Evolutionary conservation across 2,888 invertebrate genomes (phyloP).

Genomic region (Pollenia angustigena): DNA sequence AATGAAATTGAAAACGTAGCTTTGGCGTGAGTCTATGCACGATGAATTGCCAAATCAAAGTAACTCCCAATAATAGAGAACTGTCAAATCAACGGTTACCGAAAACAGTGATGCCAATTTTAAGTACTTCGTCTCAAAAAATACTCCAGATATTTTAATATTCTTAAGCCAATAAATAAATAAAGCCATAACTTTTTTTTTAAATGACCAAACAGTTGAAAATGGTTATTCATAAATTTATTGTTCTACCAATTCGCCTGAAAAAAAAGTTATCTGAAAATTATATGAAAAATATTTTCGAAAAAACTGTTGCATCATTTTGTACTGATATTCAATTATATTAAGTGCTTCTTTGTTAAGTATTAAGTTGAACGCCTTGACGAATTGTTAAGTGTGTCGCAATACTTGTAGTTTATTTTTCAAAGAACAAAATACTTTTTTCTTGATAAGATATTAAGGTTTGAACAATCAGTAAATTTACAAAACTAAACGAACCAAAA

Average conservation of each 20-base stretch:
- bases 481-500: background rate
- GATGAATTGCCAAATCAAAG: no score
- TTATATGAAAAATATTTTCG: background rate
- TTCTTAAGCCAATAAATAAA: no score
- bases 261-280: slow-evolving; percentile 1
- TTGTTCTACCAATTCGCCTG: background rate
- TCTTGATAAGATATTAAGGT: slow-evolving; percentile 22
- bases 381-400: background rate
- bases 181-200: no score
- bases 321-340: background rate
- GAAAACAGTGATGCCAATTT: no score
- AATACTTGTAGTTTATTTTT: slow-evolving; percentile 5
- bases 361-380: slow-evolving; percentile 35
- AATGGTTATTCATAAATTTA: background rate
- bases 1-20: no score
- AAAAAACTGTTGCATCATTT: slow-evolving; percentile 32
- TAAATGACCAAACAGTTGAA: no score
- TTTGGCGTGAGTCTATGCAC: no score
- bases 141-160: no score
- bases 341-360: background rate
- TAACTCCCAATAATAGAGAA: no score
- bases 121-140: no score
- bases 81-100: no score
- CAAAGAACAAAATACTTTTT: background rate
- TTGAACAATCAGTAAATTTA: slow-evolving; percentile 11